A percentile compares a stretch with the other conserved stretches of the same genome.
Evolutionary conservation across 2,888 invertebrate species (phyloP).

Genomic region (Ormyrus thymus): DNA sequence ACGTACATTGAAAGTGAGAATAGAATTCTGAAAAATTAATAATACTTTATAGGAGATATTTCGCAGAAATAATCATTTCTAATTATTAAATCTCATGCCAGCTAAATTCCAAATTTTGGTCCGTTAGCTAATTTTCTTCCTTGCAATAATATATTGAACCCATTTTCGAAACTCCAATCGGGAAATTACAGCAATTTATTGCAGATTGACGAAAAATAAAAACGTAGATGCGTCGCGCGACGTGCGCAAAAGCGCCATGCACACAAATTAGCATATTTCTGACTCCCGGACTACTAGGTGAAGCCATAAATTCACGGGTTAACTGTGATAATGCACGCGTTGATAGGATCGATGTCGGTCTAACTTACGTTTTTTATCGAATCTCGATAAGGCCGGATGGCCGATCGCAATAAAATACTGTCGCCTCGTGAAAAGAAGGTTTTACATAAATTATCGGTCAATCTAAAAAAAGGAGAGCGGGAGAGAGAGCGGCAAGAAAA

Average conservation of each 20-base stretch:
- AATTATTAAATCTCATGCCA: too few species aligned
- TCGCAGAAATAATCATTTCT: too few species aligned
- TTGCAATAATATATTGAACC: too few species aligned
- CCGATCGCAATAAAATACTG: constrained; percentile 54
- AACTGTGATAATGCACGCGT: constrained; percentile 51
- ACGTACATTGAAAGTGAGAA: too few species aligned
- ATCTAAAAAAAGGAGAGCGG: constrained; percentile 34
- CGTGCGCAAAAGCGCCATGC: background rate
- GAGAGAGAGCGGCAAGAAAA: constrained; percentile 1
- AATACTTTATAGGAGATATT: too few species aligned
- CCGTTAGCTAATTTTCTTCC: too few species aligned
- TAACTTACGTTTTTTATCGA: constrained; percentile 55
- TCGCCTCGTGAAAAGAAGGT: constrained; percentile 51
- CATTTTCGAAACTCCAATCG: too few species aligned
- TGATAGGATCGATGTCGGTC: constrained; percentile 53
- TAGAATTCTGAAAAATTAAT: too few species aligned
- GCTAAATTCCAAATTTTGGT: too few species aligned
- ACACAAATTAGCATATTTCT: constrained; percentile 48
- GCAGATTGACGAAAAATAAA: background rate
- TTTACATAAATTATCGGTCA: constrained; percentile 55
- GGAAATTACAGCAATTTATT: too few species aligned
- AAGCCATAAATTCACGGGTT: constrained; percentile 49
- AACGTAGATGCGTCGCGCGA: background rate
- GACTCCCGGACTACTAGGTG: background rate
- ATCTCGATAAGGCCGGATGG: constrained; percentile 47